Conservation (phyloP, 2,113 vertebrate genomes). For the Peromyscus leucopus region DNA sequence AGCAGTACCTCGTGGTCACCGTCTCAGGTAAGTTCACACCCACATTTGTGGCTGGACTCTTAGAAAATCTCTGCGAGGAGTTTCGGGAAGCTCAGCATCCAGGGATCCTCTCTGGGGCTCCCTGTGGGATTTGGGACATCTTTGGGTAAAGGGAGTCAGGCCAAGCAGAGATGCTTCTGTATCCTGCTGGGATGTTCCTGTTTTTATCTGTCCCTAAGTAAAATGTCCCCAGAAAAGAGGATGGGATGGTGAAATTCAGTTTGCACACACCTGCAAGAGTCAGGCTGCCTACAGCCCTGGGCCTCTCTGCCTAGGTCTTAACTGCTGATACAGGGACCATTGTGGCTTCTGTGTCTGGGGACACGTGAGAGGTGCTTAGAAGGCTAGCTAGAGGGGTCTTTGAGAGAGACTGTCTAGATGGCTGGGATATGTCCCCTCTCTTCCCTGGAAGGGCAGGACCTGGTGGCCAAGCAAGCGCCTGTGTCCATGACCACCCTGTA, state of each 20-base stretch:
- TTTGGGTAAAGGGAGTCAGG: not conserved
- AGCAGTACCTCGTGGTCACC: constrained; percentile 95
- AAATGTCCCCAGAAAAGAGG: not conserved
- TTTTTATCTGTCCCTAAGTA: not conserved
- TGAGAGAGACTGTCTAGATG: not conserved
- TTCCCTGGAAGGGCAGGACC: not conserved
- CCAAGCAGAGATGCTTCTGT: not conserved
- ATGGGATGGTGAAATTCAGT: not conserved
- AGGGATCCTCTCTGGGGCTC: not conserved
- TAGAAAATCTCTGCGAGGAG: not conserved
- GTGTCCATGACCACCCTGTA: not conserved
- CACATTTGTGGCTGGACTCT: not conserved
- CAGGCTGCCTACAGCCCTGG: too few species aligned
- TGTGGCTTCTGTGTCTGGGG: not conserved
- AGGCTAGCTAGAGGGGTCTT: not conserved
- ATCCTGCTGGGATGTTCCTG: not conserved
- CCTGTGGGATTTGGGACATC: not conserved
- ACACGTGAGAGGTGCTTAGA: not conserved
- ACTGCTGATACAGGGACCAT: not conserved
- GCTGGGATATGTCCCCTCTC: not conserved
- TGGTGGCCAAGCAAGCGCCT: not conserved
- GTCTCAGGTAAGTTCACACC: constrained; percentile 91
- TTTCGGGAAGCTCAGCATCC: not conserved
- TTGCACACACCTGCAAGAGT: not conserved
- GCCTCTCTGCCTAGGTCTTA: not conserved